Conservation (phyloP, 2,888 invertebrate species). For the Trimorus sp. region DNA sequence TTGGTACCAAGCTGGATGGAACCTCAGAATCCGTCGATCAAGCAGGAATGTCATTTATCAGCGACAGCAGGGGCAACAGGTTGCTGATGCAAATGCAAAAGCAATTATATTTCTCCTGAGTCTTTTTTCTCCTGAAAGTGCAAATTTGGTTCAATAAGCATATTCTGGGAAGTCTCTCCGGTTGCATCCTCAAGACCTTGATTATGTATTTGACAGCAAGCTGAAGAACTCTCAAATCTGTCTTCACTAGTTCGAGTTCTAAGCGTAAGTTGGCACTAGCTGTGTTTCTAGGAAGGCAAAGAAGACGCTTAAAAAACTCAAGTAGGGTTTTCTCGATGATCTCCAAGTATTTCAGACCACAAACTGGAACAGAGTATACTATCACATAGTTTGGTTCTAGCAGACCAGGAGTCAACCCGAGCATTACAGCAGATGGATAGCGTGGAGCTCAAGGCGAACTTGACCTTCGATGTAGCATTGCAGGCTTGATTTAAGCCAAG, state of each 20-base stretch:
- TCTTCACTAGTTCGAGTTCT: background rate
- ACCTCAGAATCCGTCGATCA: background rate
- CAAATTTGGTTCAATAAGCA: background rate
- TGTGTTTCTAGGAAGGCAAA: background rate
- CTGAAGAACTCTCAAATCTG: background rate
- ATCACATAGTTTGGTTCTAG: too few species aligned
- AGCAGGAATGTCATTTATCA: background rate
- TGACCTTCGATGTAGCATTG: too few species aligned
- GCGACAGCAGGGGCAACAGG: background rate
- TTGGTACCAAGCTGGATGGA: background rate
- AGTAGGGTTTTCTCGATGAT: background rate
- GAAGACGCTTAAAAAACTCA: background rate
- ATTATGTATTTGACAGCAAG: background rate
- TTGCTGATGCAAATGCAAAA: background rate
- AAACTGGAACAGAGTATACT: too few species aligned
- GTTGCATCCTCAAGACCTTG: background rate
- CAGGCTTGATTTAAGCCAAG: too few species aligned
- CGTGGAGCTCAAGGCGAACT: too few species aligned
- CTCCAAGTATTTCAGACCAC: too few species aligned
- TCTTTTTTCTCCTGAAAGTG: background rate
- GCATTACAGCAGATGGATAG: too few species aligned
- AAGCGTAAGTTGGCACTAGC: background rate
- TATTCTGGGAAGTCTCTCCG: background rate
- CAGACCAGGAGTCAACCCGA: too few species aligned
- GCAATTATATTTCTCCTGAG: background rate